These are phyloP conservation scores for Origma solitaria DNA, from an alignment of 2,113 vertebrate genomes.

Conservation along the genomic window DNA sequence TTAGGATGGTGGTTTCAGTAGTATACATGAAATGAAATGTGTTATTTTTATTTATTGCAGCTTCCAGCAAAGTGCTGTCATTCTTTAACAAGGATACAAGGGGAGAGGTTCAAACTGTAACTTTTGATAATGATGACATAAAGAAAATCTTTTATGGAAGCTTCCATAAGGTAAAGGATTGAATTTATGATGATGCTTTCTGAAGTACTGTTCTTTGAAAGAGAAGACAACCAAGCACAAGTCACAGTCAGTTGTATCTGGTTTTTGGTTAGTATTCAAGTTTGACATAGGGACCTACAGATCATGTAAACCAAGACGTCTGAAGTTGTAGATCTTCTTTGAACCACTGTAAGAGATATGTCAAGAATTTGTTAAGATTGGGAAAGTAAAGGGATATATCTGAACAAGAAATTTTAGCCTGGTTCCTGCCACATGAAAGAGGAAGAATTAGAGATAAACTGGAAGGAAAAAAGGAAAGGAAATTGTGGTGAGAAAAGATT, in stretches of 20 bases:
- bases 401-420: not conserved
- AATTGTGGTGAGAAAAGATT: not conserved
- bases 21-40: not conserved
- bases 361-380: not conserved
- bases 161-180: constrained; percentile 92
- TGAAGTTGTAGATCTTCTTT: not conserved
- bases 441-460: not conserved
- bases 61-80: constrained; percentile 84
- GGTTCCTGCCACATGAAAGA: not conserved
- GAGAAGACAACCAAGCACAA: not conserved
- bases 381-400: not conserved
- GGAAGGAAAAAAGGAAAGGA: not conserved
- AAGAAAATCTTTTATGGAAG: constrained; percentile 95
- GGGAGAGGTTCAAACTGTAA: constrained; percentile 85
- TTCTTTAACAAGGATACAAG: constrained; percentile 93
- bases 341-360: not conserved
- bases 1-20: not conserved
- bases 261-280: not conserved
- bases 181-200: constrained; percentile 2
- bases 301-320: not conserved
- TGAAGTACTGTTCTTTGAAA: not conserved
- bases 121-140: constrained; percentile 83
- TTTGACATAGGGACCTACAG: not conserved
- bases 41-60: constrained; percentile 68
- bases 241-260: not conserved